A percentile compares a stretch with the other conserved stretches of the same genome.
These are phyloP conservation scores for Lagopus muta DNA, from an alignment of 2,113 vertebrate species.

Conservation along the genomic window DNA sequence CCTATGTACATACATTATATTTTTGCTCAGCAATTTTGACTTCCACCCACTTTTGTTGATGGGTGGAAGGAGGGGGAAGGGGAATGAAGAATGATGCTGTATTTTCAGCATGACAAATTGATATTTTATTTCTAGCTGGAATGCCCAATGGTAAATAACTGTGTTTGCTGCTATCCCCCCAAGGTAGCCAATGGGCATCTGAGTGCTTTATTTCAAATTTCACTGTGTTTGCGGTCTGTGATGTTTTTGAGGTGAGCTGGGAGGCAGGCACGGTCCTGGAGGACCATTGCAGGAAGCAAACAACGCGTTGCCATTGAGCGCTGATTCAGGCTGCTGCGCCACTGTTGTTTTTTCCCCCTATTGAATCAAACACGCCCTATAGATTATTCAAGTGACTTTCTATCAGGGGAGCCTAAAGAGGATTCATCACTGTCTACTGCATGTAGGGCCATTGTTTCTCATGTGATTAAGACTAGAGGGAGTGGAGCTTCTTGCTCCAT, in stretches of 20 bases:
- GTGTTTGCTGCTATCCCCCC: neutral
- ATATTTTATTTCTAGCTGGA: neutral
- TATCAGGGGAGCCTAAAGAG: neutral
- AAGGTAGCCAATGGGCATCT: neutral
- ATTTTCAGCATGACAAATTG: neutral
- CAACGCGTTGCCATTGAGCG: neutral
- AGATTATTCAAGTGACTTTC: constrained; percentile 21
- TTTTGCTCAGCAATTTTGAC: constrained; percentile 27
- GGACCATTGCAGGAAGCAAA: neutral
- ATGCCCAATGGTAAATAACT: neutral
- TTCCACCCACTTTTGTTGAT: constrained; percentile 25
- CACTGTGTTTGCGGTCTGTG: rapidly evolving
- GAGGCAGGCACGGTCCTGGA: neutral
- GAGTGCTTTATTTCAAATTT: neutral
- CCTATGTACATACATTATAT: neutral
- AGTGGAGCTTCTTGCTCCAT: rapidly evolving
- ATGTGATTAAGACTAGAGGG: neutral
- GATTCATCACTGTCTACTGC: neutral
- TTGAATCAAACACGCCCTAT: neutral
- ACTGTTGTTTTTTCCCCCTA: neutral
- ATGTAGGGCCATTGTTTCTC: neutral
- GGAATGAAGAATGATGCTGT: neutral
- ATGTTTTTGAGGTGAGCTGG: neutral
- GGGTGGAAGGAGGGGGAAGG: neutral
- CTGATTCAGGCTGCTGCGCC: neutral